A percentile compares a stretch with the other conserved stretches of the same genome.
These are phyloP conservation scores for Callipepla californica DNA, from an alignment of 2,113 vertebrate species.

Conservation along the genomic window DNA sequence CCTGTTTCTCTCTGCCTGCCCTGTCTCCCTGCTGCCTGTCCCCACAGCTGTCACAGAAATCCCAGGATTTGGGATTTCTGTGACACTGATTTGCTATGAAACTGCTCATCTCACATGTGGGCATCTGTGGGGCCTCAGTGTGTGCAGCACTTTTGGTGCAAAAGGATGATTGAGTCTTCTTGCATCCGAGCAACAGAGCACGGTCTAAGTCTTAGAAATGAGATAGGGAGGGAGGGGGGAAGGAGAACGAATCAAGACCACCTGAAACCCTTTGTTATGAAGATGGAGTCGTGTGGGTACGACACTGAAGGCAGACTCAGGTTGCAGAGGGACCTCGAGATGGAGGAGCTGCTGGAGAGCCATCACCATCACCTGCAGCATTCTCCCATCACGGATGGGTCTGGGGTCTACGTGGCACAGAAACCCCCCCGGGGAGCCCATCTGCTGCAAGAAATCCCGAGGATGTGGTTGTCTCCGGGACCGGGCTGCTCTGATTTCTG, in stretches of 20 bases:
- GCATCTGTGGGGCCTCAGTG: rapidly evolving
- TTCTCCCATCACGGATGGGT: rapidly evolving
- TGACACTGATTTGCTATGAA: neutral
- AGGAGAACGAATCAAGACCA: neutral
- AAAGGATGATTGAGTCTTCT: neutral
- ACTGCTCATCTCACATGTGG: rapidly evolving
- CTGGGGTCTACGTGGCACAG: neutral
- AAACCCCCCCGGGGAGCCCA: neutral
- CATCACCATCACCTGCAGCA: rapidly evolving
- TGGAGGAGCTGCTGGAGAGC: neutral
- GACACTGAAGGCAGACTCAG: neutral
- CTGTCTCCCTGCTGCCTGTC: neutral
- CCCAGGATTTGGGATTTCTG: rapidly evolving
- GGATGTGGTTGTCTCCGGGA: neutral
- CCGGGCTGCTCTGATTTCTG: neutral
- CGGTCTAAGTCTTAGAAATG: neutral
- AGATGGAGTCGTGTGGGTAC: neutral
- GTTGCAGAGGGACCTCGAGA: rapidly evolving
- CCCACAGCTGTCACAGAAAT: neutral
- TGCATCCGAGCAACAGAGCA: neutral
- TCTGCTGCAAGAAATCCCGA: neutral
- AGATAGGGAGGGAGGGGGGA: neutral
- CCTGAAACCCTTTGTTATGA: neutral
- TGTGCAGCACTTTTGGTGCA: rapidly evolving
- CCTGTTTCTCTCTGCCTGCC: neutral